Base-by-base conservation (phyloP, 2,888 invertebrate species). In the Volucella inanis region DNA sequence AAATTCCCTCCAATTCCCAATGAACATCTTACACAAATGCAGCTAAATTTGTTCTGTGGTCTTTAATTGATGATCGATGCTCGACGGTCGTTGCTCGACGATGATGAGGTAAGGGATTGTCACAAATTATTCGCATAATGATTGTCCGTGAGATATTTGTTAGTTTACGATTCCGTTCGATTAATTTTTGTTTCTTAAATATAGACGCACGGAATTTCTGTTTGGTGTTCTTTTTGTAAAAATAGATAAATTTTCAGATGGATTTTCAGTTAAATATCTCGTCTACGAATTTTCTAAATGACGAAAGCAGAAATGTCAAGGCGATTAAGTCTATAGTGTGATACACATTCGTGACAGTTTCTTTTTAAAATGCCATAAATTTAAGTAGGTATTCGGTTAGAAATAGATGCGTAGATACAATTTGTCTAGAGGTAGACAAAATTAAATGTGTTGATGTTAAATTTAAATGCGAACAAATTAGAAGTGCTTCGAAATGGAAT, bases 111-210 rank as follows among this genome's bases (percentile, higher is more conserved):
- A 15, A 50, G 50, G 52, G 65, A 45, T 31, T 67, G 45, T 54
- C 54, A 54, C 31, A 55, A 31, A 54, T 45, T 18, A 67, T 67
- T 54, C 54, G 54, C 67, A 43, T 31, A 31, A 10, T 22, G 8
- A 2, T 15, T 41, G 14, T 57, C 43, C 38, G 59, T 45, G 22
- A 61, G 38, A 67, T 45, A 45, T 67, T 4, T 65, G 3, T 22
- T 9, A 3, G 52, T 8, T n/a, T n/a, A 41, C 52, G 31, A 31
- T 65, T 39, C 14, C 2, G n/a, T 65, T 65, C 1, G 14, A 52
- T 22, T 11, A 31, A 9, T 47, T 62, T 31, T 50, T 39, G 15
- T 39, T 39, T 12, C 52, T 52, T 52, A 65, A 52, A 18, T 22
- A 43, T 64, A 64, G 64, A 64, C 11, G 1, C 1, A 41, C 41